Percentiles rank a stretch among this genome's conserved stretches.
phyloP scores from a whole-genome alignment of 2,797 vertebrate species.

The Cephalopachus bancanus region DNA sequence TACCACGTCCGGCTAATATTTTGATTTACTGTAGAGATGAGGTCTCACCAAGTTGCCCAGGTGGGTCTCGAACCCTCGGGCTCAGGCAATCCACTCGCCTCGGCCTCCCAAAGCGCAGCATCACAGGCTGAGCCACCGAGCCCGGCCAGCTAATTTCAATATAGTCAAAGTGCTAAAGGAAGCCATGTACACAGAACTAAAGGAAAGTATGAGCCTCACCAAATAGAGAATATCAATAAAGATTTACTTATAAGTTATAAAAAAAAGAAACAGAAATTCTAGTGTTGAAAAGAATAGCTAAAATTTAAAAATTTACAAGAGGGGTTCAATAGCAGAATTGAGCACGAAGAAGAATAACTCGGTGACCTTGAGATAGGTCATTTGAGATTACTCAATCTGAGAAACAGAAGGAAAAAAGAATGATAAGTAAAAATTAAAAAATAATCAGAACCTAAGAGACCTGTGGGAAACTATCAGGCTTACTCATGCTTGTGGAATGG shows the following conservation, averaged over 20 bases:
- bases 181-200: background rate
- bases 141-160: background rate
- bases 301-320: background rate
- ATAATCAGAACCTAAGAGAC: background rate
- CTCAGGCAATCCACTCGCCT: too few relatives aligned
- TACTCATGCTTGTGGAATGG: background rate
- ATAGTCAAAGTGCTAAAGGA: background rate
- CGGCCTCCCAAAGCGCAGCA: too few relatives aligned
- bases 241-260: background rate
- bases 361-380: background rate
- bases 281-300: background rate
- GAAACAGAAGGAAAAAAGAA: background rate
- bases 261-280: background rate
- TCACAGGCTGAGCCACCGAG: too few relatives aligned
- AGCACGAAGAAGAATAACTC: background rate
- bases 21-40: too few relatives aligned
- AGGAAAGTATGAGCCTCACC: background rate
- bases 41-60: too few relatives aligned
- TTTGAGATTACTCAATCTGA: background rate
- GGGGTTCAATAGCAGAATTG: background rate
- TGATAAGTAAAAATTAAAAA: background rate
- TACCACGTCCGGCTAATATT: too few relatives aligned
- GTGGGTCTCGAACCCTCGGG: too few relatives aligned
- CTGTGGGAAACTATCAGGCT: background rate
- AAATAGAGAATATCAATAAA: background rate